Base-by-base conservation (phyloP, 2,888 invertebrate genomes). In the Andrena bicolor region DNA sequence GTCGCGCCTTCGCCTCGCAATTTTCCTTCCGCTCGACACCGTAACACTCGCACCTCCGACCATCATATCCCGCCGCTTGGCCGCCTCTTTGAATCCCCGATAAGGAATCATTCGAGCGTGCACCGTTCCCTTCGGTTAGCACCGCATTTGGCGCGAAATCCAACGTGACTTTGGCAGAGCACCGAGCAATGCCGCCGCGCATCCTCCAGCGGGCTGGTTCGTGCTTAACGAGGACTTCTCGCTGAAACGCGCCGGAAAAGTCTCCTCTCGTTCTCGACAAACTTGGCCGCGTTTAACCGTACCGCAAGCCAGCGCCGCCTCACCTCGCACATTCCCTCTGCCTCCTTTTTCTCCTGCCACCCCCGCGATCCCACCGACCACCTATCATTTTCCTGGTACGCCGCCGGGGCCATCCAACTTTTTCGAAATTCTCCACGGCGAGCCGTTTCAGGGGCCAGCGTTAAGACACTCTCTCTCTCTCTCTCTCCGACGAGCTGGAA, bases 141-240 rank as follows among this genome's bases (percentile, higher is more conserved):
- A 10, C 23, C 56, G 58, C 74, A 73, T 88, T 86, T 84, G 81
- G 81, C 84, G 87, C 87, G 88, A 86, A 88, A 86, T 86, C 83
- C 88, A 70, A 86, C 76, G 75, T 78, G 80, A 79, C 82, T 76
- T 83, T 88, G 76, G 77, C 86, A 82, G 66, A 28, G 71, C 66
- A 84, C 69, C 78, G 80, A 79, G 76, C 80, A 78, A 86, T 78
- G 56, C 56, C 58, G 56, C 30, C 30, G 69, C 73, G 76, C 77
- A 68, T 48, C 72, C 75, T 73, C 80, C 26, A 77, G 71, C 70
- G 61, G 10, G 60, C 68, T 68, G 68, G 77, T 76, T 85, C 83
- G 86, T 80, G 88, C 86, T 85, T 83, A 86, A 88, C 88, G 85
- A 88, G 85, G 58, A 64, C 85, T 82, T 86, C 80, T 76, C 63